Conservation (phyloP, 2,888 invertebrate genomes). For the Drosophila anomalipes region DNA sequence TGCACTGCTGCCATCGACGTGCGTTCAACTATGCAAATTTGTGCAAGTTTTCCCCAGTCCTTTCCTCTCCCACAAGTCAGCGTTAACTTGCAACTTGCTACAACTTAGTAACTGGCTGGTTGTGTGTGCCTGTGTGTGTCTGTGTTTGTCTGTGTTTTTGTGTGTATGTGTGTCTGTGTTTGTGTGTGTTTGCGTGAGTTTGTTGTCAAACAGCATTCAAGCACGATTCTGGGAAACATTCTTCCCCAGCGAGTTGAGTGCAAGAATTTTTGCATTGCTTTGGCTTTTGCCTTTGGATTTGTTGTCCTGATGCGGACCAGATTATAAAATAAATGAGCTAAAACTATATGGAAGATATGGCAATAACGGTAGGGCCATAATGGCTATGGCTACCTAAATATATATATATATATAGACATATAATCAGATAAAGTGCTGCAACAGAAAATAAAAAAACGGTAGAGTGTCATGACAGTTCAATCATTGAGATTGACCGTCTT, state of each 20-base stretch:
- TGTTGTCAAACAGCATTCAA: constrained; percentile 83
- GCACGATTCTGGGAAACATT: constrained; percentile 83
- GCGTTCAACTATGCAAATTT: constrained; percentile 79
- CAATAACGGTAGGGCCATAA: constrained; percentile 46
- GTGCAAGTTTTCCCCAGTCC: constrained; percentile 57
- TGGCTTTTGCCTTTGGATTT: constrained; percentile 39
- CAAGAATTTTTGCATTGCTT: constrained; percentile 66
- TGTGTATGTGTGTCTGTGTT: constrained; percentile 11
- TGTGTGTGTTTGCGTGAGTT: constrained; percentile 31
- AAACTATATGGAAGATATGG: constrained; percentile 64
- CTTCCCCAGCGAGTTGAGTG: constrained; percentile 65
- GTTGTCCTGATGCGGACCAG: constrained; percentile 48
- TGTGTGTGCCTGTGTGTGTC: no score
- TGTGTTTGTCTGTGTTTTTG: constrained; percentile 9
- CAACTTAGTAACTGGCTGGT: constrained; percentile 71
- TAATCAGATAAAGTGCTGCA: constrained; percentile 43
- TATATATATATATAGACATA: constrained; percentile 1
- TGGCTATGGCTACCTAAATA: constrained; percentile 7
- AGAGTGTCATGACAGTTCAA: constrained; percentile 70
- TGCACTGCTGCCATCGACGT: constrained; percentile 65
- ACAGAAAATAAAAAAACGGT: not conserved
- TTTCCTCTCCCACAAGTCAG: constrained; percentile 20
- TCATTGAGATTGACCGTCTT: constrained; percentile 62
- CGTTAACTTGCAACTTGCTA: constrained; percentile 81
- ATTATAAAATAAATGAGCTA: constrained; percentile 70